Evolutionary conservation across 2,113 vertebrate species (phyloP).

Genomic region (Platichthys flesus): DNA sequence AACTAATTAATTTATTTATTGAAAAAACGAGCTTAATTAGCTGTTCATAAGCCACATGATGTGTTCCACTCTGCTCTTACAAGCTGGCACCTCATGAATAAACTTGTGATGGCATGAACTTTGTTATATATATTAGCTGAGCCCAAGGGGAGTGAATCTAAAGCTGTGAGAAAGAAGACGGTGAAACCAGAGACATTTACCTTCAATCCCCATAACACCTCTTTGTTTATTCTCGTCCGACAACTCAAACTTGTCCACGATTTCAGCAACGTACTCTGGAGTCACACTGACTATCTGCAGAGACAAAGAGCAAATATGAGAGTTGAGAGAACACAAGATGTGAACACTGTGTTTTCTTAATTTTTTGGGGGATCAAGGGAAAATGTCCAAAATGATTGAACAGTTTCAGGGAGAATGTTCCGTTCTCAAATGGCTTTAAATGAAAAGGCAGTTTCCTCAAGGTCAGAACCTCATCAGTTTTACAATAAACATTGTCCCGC

Average conservation of each 20-base stretch:
- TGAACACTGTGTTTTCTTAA: no score
- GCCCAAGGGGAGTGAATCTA: not conserved
- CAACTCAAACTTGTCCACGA: conserved; percentile 95
- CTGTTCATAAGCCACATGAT: not conserved
- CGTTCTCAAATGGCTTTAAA: not conserved
- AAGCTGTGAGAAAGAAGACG: not conserved
- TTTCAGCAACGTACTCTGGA: conserved; percentile 90
- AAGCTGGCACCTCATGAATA: not conserved
- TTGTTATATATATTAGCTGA: not conserved
- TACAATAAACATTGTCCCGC: not conserved
- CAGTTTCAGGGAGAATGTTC: not conserved
- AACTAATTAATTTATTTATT: not conserved
- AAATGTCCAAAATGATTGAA: no score
- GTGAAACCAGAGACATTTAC: conserved; percentile 75
- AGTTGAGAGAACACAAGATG: no score
- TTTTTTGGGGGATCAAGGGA: no score
- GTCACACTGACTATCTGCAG: conserved; percentile 92
- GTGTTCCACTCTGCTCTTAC: not conserved
- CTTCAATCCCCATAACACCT: conserved; percentile 93
- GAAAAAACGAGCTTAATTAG: not conserved
- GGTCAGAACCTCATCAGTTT: not conserved
- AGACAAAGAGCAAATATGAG: not conserved
- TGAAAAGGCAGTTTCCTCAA: not conserved
- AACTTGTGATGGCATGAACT: not conserved
- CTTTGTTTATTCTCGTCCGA: conserved; percentile 93